Evolutionary conservation across 2,113 vertebrate species (phyloP).

Genomic region (Phalacrocorax aristotelis): DNA sequence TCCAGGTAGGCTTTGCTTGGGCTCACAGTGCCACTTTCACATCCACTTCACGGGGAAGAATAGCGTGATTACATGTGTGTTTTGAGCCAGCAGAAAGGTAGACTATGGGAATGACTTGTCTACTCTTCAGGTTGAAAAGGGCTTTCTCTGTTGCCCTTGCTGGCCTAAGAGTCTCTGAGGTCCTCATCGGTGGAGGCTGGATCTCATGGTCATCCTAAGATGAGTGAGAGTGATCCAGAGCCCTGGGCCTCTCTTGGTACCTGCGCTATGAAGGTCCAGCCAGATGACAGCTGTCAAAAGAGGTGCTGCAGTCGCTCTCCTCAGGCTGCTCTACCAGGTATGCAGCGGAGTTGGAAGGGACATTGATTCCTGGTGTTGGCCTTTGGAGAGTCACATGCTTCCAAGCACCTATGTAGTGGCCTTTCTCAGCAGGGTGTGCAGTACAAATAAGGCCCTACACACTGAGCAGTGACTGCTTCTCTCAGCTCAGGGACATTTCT

Average conservation of each 20-base stretch:
- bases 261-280: neutral
- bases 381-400: fast-evolving
- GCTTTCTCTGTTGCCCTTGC: neutral
- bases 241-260: neutral
- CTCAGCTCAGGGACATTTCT: neutral
- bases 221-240: neutral
- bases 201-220: neutral
- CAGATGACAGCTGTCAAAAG: neutral
- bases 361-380: neutral
- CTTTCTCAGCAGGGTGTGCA: neutral
- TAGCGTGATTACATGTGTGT: neutral
- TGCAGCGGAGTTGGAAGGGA: neutral
- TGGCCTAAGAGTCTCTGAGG: neutral
- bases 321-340: neutral
- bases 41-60: neutral
- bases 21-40: neutral
- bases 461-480: neutral
- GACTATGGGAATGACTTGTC: fast-evolving
- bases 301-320: fast-evolving
- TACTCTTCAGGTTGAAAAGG: neutral
- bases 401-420: fast-evolving
- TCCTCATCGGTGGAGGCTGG: neutral
- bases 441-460: neutral
- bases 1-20: neutral
- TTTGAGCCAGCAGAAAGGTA: neutral